Base-by-base conservation (phyloP, 2,888 invertebrate genomes). In the Lomographa bimaculata region DNA sequence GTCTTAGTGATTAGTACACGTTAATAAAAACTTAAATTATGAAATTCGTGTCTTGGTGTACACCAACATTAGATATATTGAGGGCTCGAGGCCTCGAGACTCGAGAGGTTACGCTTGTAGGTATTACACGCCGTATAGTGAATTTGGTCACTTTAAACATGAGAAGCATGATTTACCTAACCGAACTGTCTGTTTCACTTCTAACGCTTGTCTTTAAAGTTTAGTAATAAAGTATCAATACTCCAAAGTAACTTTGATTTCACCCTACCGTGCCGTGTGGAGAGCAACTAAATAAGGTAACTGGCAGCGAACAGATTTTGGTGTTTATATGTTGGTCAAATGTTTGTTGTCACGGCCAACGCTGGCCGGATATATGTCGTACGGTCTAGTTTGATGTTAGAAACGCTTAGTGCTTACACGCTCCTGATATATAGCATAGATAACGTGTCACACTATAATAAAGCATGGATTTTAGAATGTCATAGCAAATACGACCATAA, bases 211-310 rank as follows among this genome's bases (percentile, higher is more conserved):
- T 78, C 75, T 74, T 71, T 74, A 76, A 83, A 78, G 54, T 65
- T 76, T 86, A 86, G 83, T 86, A 89, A 87, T 89, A 87, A 89
- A 87, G 78, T 86, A 84, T 81, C 78, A 86, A 71, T 89, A 87
- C 77, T 86, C 89, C 83, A 85, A 83, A 85, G 82, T 86, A 76
- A 82, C 78, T 86, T 87, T 89, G 71, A 87, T 89, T 87, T 83
- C 82, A 82, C 80, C 85, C 76, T 62, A 66, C 74, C 69, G 72
- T 74, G 82, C 80, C 72, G 71, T 80, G 64, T 68, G 84, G 83
- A 83, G 86, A 71, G 78, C 85, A 74, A 79, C 79, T 68, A 68
- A 33, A 58, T 68, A 86, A 87, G 86, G 89, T 86, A 87, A 83
- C 72, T 75, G 71, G 71, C 71, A 71, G 25, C 30, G 12, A 61